Percentiles rank a stretch among this genome's conserved stretches.
phyloP scores from a whole-genome alignment of 1,140 invertebrate species.

The Drosophila sturtevanti region DNA sequence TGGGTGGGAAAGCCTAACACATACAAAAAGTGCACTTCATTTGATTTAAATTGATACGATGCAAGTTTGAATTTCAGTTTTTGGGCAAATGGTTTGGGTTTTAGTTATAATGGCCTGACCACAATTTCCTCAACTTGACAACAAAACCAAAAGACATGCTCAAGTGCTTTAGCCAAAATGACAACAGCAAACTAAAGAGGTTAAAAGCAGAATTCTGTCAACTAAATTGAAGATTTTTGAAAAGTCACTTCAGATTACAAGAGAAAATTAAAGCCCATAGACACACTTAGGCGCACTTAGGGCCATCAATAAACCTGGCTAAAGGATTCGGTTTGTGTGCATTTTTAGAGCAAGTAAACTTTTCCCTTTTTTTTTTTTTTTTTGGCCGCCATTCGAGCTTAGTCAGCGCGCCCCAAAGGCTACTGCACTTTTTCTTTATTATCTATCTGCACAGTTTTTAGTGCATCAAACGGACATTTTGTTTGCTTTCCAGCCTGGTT shows the following conservation, averaged over 20 bases:
- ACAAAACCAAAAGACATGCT: constrained; percentile 73
- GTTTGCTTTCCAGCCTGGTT: constrained; percentile 23
- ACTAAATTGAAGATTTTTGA: constrained; percentile 53
- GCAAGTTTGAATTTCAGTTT: constrained; percentile 73
- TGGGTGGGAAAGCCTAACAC: not conserved
- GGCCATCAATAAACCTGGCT: constrained; percentile 50
- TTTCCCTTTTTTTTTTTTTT: too few relatives aligned
- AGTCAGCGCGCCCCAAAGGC: constrained; percentile 47
- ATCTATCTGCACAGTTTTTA: constrained; percentile 27
- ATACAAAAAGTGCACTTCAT: constrained; percentile 73
- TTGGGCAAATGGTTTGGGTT: constrained; percentile 60
- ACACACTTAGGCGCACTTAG: constrained; percentile 41
- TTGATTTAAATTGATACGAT: constrained; percentile 78
- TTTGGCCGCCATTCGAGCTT: constrained; percentile 41
- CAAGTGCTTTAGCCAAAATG: constrained; percentile 54
- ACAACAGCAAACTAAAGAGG: constrained; percentile 24
- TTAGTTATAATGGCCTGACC: constrained; percentile 79
- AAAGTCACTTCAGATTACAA: constrained; percentile 61
- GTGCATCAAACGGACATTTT: constrained; percentile 60
- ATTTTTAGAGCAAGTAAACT: constrained; percentile 20
- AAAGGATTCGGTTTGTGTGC: constrained; percentile 29
- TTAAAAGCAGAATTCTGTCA: constrained; percentile 69
- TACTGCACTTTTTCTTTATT: constrained; percentile 47
- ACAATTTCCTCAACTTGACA: constrained; percentile 70
- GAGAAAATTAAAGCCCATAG: constrained; percentile 39